These are phyloP conservation scores for Ricordea florida DNA, from an alignment of 92 coral and sea anemone species.

Conservation along the genomic window DNA sequence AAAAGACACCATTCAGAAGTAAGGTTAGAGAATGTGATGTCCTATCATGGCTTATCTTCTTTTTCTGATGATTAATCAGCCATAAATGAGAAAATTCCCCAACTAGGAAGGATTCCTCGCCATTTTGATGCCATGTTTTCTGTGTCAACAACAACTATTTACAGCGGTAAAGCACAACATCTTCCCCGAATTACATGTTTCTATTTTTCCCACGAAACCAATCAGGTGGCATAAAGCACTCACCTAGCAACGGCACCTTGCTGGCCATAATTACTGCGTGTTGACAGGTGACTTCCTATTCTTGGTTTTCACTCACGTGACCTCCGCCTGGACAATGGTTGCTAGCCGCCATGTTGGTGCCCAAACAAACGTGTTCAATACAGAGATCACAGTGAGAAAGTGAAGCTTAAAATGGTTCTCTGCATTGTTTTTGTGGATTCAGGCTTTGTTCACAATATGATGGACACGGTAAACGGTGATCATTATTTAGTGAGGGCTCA, in stretches of 20 bases:
- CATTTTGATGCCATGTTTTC: background rate
- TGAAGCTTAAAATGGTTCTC: slow-evolving; percentile 9
- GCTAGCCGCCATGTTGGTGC: slow-evolving; percentile 42
- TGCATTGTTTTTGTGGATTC: background rate
- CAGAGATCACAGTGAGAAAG: slow-evolving; percentile 6
- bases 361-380: slow-evolving; percentile 15
- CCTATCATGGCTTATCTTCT: background rate
- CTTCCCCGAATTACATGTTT: background rate
- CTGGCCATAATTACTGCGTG: no score
- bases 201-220: slow-evolving; percentile 11
- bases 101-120: background rate
- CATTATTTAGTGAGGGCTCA: no score
- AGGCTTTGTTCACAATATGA: no score
- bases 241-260: no score
- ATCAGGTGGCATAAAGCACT: no score
- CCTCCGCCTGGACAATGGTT: slow-evolving; percentile 28
- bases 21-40: background rate
- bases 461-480: no score
- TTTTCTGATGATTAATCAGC: background rate
- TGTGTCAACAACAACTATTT: background rate
- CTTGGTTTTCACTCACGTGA: slow-evolving; percentile 37
- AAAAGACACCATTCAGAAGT: background rate
- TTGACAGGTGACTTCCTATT: no score
- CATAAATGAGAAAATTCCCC: no score
- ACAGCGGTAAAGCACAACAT: background rate